Base-by-base conservation (phyloP, 1,140 invertebrate species). In the Plodia interpunctella region DNA sequence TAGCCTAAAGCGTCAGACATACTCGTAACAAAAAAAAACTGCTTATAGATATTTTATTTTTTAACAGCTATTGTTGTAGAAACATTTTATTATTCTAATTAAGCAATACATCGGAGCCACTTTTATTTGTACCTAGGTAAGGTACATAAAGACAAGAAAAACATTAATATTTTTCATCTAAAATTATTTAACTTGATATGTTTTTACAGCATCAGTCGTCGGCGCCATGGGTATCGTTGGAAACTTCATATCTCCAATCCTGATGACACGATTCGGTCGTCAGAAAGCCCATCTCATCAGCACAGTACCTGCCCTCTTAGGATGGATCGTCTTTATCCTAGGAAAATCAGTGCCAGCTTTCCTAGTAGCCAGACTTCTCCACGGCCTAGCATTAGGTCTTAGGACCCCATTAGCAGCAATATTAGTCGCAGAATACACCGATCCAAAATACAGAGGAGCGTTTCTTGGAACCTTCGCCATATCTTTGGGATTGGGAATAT, bases 391-490 rank as follows among this genome's bases (percentile, higher is more conserved):
- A 8, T 49, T 88, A 56, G 86, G 86, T 2, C 58, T 86, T 5
- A 63, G 86, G 55, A 87, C 83, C 6, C 86, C 86, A 0, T 62
- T 88, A 63, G 83, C 86, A 32, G 83, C 86, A 5, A 87, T 87
- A 21, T 60, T 87, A 57, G 84, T 88, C 15, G 86, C 84, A 2
- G 86, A 88, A 68, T 87, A 87, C 62, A 86, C 86, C 0, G 83
- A 87, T 59, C 84, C 86, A 6, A 85, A 76, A 65, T 85, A 88
- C 55, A 70, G 86, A 60, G 84, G 84, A 51, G 83, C 79, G 1
- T 88, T 88, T 57, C 59, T 87, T 20, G 84, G 84, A 28, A 88
- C 84, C 2, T 86, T 88, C 60, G 86, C 86, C 10, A 83, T 87
- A 66, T 84, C 84, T 18, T 65, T 87, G 59, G 86, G 81, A 0